These are phyloP conservation scores for Polydrusus tereticollis DNA, from an alignment of 2,888 invertebrate genomes.

Conservation along the genomic window DNA sequence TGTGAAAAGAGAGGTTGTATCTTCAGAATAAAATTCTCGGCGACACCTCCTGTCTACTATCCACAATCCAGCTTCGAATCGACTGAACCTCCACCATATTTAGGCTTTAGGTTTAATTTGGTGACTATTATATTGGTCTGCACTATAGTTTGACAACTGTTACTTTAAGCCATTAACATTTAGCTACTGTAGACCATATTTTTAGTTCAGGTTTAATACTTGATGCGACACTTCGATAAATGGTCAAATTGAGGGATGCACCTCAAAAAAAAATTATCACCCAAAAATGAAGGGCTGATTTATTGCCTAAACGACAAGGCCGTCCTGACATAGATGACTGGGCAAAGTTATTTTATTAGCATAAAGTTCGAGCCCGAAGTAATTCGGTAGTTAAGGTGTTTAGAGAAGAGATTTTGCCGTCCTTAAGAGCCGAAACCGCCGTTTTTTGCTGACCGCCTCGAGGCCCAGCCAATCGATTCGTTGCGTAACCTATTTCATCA, in stretches of 20 bases:
- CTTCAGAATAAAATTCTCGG: too few relatives aligned
- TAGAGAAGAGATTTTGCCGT: slow-evolving; percentile 50
- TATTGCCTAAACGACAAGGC: slow-evolving; percentile 44
- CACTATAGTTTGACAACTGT: too few relatives aligned
- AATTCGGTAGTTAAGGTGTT: slow-evolving; percentile 50
- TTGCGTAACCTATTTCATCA: slow-evolving; percentile 53
- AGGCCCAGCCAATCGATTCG: slow-evolving; percentile 56
- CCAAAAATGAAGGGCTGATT: slow-evolving; percentile 47
- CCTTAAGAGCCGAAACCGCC: slow-evolving; percentile 53
- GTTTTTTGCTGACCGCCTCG: slow-evolving; percentile 53
- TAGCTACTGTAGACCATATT: too few relatives aligned
- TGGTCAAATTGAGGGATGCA: slow-evolving; percentile 7
- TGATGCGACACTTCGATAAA: background rate
- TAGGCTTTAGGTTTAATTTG: too few relatives aligned
- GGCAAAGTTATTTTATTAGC: slow-evolving; percentile 51
- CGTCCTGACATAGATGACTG: slow-evolving; percentile 46
- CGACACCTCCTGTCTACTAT: too few relatives aligned
- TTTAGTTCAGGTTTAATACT: background rate
- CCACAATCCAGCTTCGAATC: too few relatives aligned
- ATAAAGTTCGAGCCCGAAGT: slow-evolving; percentile 45
- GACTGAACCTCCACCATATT: too few relatives aligned
- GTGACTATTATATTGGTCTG: too few relatives aligned
- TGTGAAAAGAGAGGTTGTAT: too few relatives aligned
- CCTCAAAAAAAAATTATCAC: slow-evolving; percentile 39
- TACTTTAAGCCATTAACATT: too few relatives aligned